A percentile compares a stretch with the other conserved stretches of the same genome.
Evolutionary conservation across 1,140 invertebrate species (phyloP).

Genomic region (Rhizoglyphus robini): DNA sequence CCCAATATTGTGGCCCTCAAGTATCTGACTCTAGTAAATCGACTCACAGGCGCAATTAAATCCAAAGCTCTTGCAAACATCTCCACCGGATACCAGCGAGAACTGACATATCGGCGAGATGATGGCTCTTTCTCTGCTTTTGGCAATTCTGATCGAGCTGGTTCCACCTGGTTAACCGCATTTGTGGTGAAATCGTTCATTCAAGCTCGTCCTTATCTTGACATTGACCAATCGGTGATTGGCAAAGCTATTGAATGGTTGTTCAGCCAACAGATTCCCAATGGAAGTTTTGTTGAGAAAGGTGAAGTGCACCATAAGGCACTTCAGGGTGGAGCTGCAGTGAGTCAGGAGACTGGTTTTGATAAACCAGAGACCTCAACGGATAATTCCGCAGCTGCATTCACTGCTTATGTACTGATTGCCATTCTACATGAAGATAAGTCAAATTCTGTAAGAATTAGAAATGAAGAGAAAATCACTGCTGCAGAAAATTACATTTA

Average conservation of each 20-base stretch:
- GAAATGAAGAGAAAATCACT: conserved; percentile 41
- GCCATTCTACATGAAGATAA: conserved; percentile 59
- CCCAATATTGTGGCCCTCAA: too few relatives aligned
- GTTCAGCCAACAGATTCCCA: conserved; percentile 50
- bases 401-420: conserved; percentile 71
- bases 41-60: conserved; percentile 48
- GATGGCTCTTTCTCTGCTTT: too few relatives aligned
- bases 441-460: conserved; percentile 31
- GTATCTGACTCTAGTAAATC: conserved; percentile 49
- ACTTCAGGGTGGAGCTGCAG: conserved; percentile 43
- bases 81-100: conserved; percentile 75
- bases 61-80: conserved; percentile 57
- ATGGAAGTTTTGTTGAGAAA: conserved; percentile 70
- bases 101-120: too few relatives aligned
- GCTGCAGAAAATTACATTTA: conserved; percentile 60
- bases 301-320: too few relatives aligned
- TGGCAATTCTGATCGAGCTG: conserved; percentile 62
- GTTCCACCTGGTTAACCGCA: conserved; percentile 93
- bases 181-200: conserved; percentile 77
- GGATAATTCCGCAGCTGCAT: too few relatives aligned
- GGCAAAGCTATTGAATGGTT: conserved; percentile 63
- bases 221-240: conserved; percentile 61
- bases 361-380: neutral
- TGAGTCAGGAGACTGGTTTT: neutral
- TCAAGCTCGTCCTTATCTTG: too few relatives aligned